Evolutionary conservation across 1,140 invertebrate species (phyloP).

Genomic region (Neodiprion virginianus): DNA sequence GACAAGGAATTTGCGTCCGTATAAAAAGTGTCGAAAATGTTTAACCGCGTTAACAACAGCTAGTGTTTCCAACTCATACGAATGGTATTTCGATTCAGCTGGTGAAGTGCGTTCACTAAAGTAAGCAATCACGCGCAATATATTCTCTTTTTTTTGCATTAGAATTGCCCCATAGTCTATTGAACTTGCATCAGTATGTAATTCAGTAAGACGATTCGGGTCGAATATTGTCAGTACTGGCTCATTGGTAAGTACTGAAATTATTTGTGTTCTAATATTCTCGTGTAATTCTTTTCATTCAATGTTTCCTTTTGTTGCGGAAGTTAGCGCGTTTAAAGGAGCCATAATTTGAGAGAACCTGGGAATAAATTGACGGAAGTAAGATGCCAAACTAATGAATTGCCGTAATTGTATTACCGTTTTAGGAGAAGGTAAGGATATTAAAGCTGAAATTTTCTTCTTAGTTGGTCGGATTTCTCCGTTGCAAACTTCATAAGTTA

Average conservation of each 20-base stretch:
- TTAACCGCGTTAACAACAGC: constrained; percentile 36
- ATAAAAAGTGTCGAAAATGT: too few relatives aligned
- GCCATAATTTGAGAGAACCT: constrained; percentile 21
- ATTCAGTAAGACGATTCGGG: too few relatives aligned
- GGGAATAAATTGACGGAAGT: constrained; percentile 44
- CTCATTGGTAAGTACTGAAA: too few relatives aligned
- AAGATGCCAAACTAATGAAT: constrained; percentile 37
- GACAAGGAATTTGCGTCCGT: too few relatives aligned
- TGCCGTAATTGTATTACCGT: constrained; percentile 32
- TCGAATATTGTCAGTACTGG: too few relatives aligned
- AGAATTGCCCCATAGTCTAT: too few relatives aligned
- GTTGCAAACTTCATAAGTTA: constrained; percentile 33
- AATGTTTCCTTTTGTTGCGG: constrained; percentile 12
- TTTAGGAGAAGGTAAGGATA: constrained; percentile 20
- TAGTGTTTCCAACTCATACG: constrained; percentile 46
- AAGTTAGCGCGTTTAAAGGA: constrained; percentile 25
- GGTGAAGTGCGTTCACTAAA: constrained; percentile 32
- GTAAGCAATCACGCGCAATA: constrained; percentile 36
- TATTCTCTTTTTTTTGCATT: constrained; percentile 29
- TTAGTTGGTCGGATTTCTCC: constrained; percentile 32
- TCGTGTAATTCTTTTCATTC: constrained; percentile 14
- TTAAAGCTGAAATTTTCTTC: constrained; percentile 28
- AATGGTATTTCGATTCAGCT: constrained; percentile 41
- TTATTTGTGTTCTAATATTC: neutral
- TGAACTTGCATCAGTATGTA: too few relatives aligned